These are phyloP conservation scores for Gambusia yucatana DNA, from an alignment of 2,797 vertebrate species.

Conservation along the genomic window DNA sequence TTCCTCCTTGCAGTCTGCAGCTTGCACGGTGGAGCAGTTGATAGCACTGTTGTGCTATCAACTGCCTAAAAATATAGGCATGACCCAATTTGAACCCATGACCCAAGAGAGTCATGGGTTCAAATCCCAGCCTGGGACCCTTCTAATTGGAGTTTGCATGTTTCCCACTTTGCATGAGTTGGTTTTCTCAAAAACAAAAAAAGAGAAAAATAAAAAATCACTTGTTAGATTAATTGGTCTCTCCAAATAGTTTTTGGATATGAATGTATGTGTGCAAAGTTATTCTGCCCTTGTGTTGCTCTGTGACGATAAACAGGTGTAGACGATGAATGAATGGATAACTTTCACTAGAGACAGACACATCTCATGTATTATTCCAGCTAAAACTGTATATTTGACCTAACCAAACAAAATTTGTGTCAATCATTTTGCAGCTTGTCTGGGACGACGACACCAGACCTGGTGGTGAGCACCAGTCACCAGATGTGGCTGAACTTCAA, in stretches of 20 bases:
- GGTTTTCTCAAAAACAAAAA: not conserved
- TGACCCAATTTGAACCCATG: too few species aligned
- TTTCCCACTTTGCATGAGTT: not conserved
- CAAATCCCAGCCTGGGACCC: not conserved
- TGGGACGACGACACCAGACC: slow-evolving; percentile 93
- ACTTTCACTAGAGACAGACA: not conserved
- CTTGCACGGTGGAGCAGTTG: not conserved
- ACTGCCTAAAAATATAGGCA: too few species aligned
- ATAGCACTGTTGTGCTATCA: not conserved
- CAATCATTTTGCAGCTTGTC: slow-evolving; percentile 84
- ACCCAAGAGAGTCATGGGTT: not conserved
- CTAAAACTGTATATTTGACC: not conserved
- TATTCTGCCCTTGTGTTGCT: not conserved
- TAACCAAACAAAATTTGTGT: not conserved
- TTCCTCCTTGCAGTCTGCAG: not conserved
- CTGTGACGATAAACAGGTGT: not conserved
- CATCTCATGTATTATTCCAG: not conserved
- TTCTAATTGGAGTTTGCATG: not conserved
- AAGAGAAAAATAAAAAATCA: not conserved
- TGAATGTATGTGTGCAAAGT: not conserved
- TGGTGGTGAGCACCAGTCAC: slow-evolving; percentile 96
- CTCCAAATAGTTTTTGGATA: not conserved
- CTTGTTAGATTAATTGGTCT: not conserved
- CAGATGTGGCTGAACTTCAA: slow-evolving; percentile 99
- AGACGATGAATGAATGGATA: not conserved